Conservation (phyloP, 64 coral and sea anemone genomes). For the Stichodactyla helianthus region DNA sequence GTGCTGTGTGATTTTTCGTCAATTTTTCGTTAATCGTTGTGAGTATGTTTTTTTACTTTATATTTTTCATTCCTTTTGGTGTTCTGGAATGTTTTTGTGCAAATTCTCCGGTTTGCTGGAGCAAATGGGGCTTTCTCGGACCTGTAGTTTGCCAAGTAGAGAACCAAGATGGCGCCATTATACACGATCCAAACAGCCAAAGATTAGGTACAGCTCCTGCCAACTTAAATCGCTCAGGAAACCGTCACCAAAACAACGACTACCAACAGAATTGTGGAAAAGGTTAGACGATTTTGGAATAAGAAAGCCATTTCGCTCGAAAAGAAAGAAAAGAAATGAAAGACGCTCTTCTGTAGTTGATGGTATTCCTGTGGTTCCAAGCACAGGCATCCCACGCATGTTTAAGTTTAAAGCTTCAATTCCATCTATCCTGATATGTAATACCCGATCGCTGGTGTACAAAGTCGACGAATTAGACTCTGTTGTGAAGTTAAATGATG, state of each 20-base stretch:
- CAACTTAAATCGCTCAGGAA: not conserved
- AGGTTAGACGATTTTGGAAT: not conserved
- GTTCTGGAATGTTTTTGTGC: not conserved
- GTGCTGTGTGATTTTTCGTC: not conserved
- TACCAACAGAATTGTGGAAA: not conserved
- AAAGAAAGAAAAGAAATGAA: not conserved
- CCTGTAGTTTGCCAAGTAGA: not conserved
- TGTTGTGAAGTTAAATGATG: slow-evolving; percentile 25
- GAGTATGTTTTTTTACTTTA: not conserved
- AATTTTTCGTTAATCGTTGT: not conserved
- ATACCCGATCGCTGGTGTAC: slow-evolving; percentile 15
- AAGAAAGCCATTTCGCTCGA: not conserved
- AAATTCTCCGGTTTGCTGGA: not conserved
- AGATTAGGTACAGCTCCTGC: not conserved
- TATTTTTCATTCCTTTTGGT: slow-evolving; percentile 1
- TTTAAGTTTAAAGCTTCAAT: slow-evolving; percentile 1
- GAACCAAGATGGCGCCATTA: not conserved
- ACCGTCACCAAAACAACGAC: not conserved
- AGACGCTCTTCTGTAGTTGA: slow-evolving; percentile 5
- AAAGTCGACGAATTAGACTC: slow-evolving; percentile 25
- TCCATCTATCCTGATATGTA: slow-evolving; percentile 19
- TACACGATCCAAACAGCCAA: not conserved
- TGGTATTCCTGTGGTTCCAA: not conserved
- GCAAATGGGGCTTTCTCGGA: not conserved
- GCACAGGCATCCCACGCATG: not conserved